Evolutionary conservation across 1,140 invertebrate species (phyloP).

Genomic region (Pogonomyrmex barbatus): DNA sequence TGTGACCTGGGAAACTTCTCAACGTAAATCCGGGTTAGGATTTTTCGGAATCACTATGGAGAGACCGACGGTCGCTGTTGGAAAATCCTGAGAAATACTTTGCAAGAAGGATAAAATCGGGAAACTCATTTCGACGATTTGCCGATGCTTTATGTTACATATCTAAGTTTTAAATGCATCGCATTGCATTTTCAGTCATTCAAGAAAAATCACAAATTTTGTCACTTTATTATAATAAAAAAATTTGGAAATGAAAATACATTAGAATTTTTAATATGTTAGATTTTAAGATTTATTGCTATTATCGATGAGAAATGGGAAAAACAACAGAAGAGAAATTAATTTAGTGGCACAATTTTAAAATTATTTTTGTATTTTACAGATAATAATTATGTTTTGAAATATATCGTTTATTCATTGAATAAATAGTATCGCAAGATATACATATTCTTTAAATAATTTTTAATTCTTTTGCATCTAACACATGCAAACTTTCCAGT

Average conservation of each 20-base stretch:
- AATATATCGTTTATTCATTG: neutral
- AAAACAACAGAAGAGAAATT: neutral
- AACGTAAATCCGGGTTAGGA: constrained; percentile 51
- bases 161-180: neutral
- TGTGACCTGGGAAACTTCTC: constrained; percentile 37
- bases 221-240: neutral
- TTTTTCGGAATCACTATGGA: constrained; percentile 39
- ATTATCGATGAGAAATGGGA: neutral
- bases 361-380: neutral
- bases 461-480: constrained; percentile 25
- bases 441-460: neutral
- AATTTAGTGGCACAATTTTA: neutral
- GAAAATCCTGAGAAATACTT: constrained; percentile 26
- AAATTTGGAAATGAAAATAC: neutral
- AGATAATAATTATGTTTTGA: neutral
- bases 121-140: constrained; percentile 23
- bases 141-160: neutral
- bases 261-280: neutral
- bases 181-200: neutral
- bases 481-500: neutral
- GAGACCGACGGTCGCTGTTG: constrained; percentile 20
- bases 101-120: constrained; percentile 20
- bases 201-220: neutral
- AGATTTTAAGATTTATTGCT: constrained; percentile 9
- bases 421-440: neutral